phyloP scores from a whole-genome alignment of 1,140 invertebrate genomes.

The Drosophila sulfurigaster region DNA sequence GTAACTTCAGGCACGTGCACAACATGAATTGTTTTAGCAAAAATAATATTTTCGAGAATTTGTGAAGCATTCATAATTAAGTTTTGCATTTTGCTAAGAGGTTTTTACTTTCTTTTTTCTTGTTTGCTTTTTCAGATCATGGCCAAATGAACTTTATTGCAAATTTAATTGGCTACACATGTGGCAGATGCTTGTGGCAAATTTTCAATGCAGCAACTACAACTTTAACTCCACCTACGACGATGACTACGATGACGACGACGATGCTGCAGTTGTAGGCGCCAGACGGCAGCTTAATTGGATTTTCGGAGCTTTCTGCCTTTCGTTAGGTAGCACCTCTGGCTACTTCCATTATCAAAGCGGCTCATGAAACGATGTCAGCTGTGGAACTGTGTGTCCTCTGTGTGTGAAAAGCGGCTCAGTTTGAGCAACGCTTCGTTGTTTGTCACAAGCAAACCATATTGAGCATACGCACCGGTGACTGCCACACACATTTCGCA shows the following conservation, averaged over 20 bases:
- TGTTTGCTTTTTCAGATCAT: slow-evolving; percentile 30
- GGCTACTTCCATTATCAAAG: slow-evolving; percentile 46
- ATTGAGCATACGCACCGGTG: slow-evolving; percentile 49
- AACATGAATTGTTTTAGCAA: background rate
- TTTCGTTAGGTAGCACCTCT: slow-evolving; percentile 24
- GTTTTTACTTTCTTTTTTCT: slow-evolving; percentile 33
- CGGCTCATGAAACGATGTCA: slow-evolving; percentile 13
- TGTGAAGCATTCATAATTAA: slow-evolving; percentile 52
- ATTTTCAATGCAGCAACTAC: slow-evolving; percentile 6
- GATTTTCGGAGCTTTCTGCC: slow-evolving; percentile 52
- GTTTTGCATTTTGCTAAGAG: slow-evolving; percentile 57
- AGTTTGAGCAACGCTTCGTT: slow-evolving; percentile 41
- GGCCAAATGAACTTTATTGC: slow-evolving; percentile 57
- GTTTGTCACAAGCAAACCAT: slow-evolving; percentile 28
- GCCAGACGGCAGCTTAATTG: slow-evolving; percentile 64
- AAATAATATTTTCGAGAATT: slow-evolving; percentile 27
- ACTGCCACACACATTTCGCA: background rate
- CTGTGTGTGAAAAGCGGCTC: slow-evolving; percentile 47
- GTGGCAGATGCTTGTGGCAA: slow-evolving; percentile 11
- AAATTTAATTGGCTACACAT: slow-evolving; percentile 64
- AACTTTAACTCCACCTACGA: slow-evolving; percentile 11
- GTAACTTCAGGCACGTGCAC: slow-evolving; percentile 1
- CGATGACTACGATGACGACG: background rate
- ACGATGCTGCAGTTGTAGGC: background rate
- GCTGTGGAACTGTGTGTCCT: background rate